These are phyloP conservation scores for Symphodus melops DNA, from an alignment of 2,113 vertebrate species.

Conservation along the genomic window DNA sequence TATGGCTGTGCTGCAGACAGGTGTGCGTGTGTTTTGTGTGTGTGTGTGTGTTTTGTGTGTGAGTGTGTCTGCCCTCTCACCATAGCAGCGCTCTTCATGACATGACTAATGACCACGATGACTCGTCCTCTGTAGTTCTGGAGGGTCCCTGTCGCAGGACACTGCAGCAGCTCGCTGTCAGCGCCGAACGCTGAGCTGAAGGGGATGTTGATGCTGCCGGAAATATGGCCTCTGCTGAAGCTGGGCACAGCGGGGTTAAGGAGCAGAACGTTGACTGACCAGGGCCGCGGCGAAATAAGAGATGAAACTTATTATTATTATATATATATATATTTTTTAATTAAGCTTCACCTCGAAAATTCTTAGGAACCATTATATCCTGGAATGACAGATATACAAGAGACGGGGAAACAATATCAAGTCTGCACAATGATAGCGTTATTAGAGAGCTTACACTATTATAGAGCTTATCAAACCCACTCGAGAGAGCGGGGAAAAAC, in stretches of 20 bases:
- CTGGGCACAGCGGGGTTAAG: constrained; percentile 85
- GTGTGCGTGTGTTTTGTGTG: not conserved
- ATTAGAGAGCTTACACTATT: constrained; percentile 14
- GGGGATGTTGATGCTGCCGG: constrained; percentile 93
- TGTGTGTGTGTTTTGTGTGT: not conserved
- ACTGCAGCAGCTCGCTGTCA: constrained; percentile 90
- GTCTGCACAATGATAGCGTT: not conserved
- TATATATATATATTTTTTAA: no score
- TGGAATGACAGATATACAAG: not conserved
- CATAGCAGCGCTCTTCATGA: constrained; percentile 85
- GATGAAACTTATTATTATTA: no score
- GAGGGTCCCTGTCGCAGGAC: constrained; percentile 84
- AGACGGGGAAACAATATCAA: not conserved
- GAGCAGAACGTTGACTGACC: constrained; percentile 48
- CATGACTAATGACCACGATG: constrained; percentile 92
- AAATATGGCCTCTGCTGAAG: constrained; percentile 93
- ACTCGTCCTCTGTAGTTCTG: constrained; percentile 92
- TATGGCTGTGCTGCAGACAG: not conserved
- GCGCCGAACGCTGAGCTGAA: constrained; percentile 86
- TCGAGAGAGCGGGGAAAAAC: not conserved
- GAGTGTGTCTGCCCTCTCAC: constrained; percentile 78
- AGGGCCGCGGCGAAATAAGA: not conserved
- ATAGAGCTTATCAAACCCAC: not conserved
- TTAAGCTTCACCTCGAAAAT: not conserved
- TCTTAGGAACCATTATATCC: not conserved